Evolutionary conservation across 2,797 vertebrate species (phyloP).

Genomic region (Nannoperca australis): DNA sequence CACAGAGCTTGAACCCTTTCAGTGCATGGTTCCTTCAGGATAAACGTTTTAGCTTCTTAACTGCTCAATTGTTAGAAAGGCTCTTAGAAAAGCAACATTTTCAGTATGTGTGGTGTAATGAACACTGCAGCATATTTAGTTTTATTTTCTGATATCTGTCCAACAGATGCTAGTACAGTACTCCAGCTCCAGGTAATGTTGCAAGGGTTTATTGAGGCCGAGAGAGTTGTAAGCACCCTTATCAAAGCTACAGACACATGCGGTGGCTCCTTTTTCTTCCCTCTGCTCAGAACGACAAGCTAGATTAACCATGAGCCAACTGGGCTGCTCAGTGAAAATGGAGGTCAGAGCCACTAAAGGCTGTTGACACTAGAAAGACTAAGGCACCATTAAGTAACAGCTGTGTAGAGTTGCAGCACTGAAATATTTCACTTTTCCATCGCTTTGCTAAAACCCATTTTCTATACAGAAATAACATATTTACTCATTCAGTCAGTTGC

Average conservation of each 20-base stretch:
- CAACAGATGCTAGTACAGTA: no score
- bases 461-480: not conserved
- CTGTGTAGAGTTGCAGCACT: not conserved
- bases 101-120: not conserved
- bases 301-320: constrained; percentile 7
- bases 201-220: not conserved
- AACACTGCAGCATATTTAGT: not conserved
- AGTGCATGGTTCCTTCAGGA: no score
- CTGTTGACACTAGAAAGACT: constrained; percentile 1
- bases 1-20: no score
- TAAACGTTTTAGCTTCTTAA: no score
- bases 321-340: constrained; percentile 1
- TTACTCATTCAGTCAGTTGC: not conserved
- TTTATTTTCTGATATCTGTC: not conserved
- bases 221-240: constrained; percentile 8
- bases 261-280: not conserved
- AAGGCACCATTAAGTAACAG: not conserved
- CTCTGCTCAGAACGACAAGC: constrained; percentile 2
- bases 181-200: not conserved
- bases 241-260: not conserved
- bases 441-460: not conserved
- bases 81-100: not conserved
- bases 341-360: constrained; percentile 20
- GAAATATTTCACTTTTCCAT: not conserved
- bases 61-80: not conserved